phyloP scores from a whole-genome alignment of 1,140 invertebrate genomes.

The Zaprionus vittiger region DNA sequence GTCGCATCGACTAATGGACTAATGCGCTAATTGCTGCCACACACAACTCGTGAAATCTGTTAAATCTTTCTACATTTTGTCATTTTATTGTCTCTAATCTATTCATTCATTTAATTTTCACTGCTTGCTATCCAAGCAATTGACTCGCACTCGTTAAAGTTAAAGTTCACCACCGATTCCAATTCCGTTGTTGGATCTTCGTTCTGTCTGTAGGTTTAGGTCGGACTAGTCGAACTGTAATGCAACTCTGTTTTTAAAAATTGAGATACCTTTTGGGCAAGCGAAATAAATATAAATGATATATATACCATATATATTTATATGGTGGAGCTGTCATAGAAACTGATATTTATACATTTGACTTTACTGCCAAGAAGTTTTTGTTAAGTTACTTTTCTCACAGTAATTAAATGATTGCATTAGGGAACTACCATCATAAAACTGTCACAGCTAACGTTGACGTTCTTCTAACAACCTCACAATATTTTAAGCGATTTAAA shows the following conservation, averaged over 20 bases:
- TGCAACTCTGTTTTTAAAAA: neutral
- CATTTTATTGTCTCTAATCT: slow-evolving; percentile 21
- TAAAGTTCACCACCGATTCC: neutral
- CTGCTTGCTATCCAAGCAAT: slow-evolving; percentile 1
- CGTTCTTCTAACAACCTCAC: neutral
- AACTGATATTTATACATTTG: no score
- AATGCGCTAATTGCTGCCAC: slow-evolving; percentile 27
- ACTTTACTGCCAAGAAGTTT: no score
- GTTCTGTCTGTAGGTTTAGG: neutral
- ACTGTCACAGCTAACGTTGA: neutral
- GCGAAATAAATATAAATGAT: no score
- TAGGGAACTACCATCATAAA: neutral
- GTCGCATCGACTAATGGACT: slow-evolving; percentile 12
- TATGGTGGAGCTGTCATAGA: no score
- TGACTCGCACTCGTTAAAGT: slow-evolving; percentile 1
- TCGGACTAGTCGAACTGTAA: neutral
- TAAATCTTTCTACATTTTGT: slow-evolving; percentile 16
- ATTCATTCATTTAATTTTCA: slow-evolving; percentile 4
- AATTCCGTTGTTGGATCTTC: no score
- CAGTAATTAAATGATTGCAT: neutral
- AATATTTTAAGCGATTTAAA: neutral
- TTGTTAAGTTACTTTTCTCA: neutral
- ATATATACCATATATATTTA: no score
- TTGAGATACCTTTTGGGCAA: no score
- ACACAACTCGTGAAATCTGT: neutral